Conservation (phyloP, 1,140 invertebrate genomes). For the Drosophila melanica region DNA sequence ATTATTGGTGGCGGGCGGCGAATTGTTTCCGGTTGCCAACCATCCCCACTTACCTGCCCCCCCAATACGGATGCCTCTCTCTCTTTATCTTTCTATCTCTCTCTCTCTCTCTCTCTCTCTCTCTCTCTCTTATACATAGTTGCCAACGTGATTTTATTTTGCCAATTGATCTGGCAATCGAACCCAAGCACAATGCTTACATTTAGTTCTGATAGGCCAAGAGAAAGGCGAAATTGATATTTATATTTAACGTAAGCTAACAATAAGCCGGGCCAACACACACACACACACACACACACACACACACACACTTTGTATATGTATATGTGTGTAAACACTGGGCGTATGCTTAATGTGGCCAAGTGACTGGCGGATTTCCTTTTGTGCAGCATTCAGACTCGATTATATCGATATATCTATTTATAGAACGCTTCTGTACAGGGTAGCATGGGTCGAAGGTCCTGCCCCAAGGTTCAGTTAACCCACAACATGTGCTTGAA, state of each 20-base stretch:
- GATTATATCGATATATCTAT: conserved; percentile 24
- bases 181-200: conserved; percentile 46
- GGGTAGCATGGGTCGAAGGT: neutral
- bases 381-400: conserved; percentile 40
- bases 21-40: conserved; percentile 2
- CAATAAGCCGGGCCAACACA: conserved; percentile 60
- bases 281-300: conserved; percentile 12
- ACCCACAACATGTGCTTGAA: neutral
- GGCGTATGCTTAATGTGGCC: conserved; percentile 72
- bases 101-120: neutral
- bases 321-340: conserved; percentile 15
- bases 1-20: conserved; percentile 25
- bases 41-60: conserved; percentile 6
- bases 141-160: conserved; percentile 67
- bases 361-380: conserved; percentile 70
- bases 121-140: conserved; percentile 43
- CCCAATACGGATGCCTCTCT: neutral
- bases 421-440: conserved; percentile 1
- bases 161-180: conserved; percentile 78
- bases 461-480: neutral
- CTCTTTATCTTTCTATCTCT: neutral
- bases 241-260: conserved; percentile 78
- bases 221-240: conserved; percentile 68
- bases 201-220: conserved; percentile 67
- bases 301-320: neutral